Conservation (phyloP, 2,888 invertebrate species). For the Drosophila percnosoma region DNA sequence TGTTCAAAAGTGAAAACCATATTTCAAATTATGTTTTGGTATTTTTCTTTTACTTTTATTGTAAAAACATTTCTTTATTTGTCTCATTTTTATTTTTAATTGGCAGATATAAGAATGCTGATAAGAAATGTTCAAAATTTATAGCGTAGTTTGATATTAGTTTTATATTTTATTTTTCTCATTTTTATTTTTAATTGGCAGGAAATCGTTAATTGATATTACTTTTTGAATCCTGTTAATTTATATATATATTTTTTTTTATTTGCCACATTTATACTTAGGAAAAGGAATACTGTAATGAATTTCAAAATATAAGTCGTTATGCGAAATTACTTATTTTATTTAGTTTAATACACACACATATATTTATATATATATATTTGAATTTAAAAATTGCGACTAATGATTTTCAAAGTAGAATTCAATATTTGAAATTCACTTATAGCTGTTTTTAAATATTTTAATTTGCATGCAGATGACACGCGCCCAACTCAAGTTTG, state of each 20-base stretch:
- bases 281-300: background rate
- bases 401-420: background rate
- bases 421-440: background rate
- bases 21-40: background rate
- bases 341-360: background rate
- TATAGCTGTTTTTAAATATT: background rate
- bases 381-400: background rate
- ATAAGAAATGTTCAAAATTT: background rate
- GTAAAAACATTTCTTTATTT: background rate
- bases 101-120: background rate
- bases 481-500: slow-evolving; percentile 41
- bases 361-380: too few relatives aligned
- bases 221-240: background rate
- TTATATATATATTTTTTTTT: background rate
- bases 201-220: background rate
- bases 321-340: background rate
- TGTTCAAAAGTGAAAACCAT: background rate
- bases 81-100: background rate
- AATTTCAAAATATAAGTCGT: background rate
- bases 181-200: background rate
- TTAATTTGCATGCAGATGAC: background rate
- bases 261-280: background rate
- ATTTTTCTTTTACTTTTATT: background rate
- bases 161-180: background rate
- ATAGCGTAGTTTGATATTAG: background rate